phyloP scores from a whole-genome alignment of 2,113 vertebrate species.

The Ptyas mucosa region DNA sequence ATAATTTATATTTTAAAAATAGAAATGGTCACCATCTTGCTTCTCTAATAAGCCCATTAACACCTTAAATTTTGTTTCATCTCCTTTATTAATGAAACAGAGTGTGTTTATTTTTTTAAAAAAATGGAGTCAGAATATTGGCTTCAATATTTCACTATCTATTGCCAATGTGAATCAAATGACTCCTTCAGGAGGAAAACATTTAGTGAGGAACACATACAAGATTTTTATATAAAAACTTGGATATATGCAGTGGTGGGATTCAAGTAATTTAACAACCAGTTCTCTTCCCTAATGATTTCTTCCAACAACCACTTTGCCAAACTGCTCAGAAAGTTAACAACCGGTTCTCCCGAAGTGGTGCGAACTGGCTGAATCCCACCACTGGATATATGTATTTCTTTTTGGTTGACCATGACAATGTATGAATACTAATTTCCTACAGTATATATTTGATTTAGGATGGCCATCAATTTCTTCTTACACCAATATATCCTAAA shows the following conservation, averaged over 20 bases:
- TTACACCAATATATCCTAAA: not conserved
- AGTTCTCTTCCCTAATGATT: too few relatives aligned
- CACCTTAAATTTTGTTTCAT: not conserved
- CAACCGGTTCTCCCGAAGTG: too few relatives aligned
- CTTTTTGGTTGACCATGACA: not conserved
- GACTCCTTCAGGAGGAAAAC: not conserved
- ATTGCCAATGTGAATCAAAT: not conserved
- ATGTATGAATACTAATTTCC: not conserved
- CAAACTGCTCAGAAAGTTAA: too few relatives aligned
- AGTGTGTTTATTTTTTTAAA: not conserved
- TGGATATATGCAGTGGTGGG: not conserved
- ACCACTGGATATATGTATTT: not conserved
- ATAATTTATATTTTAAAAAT: not conserved
- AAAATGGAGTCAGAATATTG: not conserved
- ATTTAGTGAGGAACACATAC: not conserved
- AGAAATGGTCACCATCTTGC: not conserved
- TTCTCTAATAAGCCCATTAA: not conserved
- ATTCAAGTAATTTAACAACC: too few relatives aligned
- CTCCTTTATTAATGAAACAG: not conserved
- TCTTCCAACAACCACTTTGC: too few relatives aligned
- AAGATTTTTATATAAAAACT: not conserved
- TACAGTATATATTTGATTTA: not conserved
- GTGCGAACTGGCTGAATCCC: too few relatives aligned
- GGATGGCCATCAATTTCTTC: not conserved
- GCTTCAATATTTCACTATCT: not conserved